Conservation (phyloP, 2,113 vertebrate genomes). For the Girardinichthys multiradiatus region DNA sequence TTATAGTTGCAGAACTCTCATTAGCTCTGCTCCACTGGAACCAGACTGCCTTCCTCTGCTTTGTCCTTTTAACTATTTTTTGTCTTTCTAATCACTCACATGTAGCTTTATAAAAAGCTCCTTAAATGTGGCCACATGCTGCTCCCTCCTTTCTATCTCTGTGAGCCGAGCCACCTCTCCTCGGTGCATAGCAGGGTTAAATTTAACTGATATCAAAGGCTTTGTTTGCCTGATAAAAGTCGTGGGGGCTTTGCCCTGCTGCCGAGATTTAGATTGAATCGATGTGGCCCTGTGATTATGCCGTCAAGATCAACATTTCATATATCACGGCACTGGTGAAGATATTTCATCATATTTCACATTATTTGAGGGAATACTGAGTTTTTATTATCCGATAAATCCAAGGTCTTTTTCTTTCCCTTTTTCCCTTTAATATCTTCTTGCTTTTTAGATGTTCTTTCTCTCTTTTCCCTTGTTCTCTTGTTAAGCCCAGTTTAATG, state of each 20-base stretch:
- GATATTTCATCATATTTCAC: conserved; percentile 18
- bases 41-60: conserved; percentile 21
- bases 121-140: conserved; percentile 5
- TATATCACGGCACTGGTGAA: conserved; percentile 21
- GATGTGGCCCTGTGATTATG: conserved; percentile 47
- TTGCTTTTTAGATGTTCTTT: background rate
- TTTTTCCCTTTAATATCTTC: background rate
- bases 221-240: conserved; percentile 34
- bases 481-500: conserved; percentile 5
- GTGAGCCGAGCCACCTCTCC: conserved; percentile 1
- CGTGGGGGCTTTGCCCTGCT: conserved; percentile 30
- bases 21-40: conserved; percentile 61
- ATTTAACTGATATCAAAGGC: conserved; percentile 48
- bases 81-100: conserved; percentile 7
- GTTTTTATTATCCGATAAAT: conserved; percentile 14
- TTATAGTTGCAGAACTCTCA: conserved; percentile 53
- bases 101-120: conserved; percentile 6
- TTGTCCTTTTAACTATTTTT: conserved; percentile 15
- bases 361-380: conserved; percentile 19
- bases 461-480: background rate
- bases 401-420: conserved; percentile 32
- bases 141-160: conserved; percentile 3
- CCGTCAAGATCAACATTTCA: conserved; percentile 38
- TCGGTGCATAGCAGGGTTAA: conserved; percentile 19
- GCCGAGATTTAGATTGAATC: conserved; percentile 10